Base-by-base conservation (phyloP, 2,797 vertebrate genomes). In the Spea hammondii region DNA sequence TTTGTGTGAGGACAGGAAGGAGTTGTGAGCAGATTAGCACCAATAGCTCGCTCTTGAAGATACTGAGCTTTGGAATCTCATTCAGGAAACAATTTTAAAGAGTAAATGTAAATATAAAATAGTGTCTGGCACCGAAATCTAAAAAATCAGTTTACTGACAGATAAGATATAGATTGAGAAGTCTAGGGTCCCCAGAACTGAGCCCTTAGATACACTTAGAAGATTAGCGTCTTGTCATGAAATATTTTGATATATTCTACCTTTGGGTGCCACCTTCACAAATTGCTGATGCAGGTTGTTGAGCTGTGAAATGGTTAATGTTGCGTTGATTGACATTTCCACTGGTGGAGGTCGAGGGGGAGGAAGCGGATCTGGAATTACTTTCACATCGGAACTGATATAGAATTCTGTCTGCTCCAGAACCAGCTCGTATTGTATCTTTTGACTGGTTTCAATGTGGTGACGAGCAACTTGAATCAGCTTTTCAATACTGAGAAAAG, bases 391-490 rank as follows among this genome's bases (percentile, higher is more conserved):
- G 0, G 87, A 87, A 44, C 90, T 93, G 64, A 98, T 83, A 70
- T 90, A 96, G 88, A 98, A 96, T 45, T 94, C 92, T 44, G 85
- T 89, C 57, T 91, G 80, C 85, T 89, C 91, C 88, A 98, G 89
- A 60, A 89, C 87, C 14, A 98, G 87, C 83, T 96, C 88, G n/a
- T 93, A 85, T 6, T 91, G 86, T 67, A 98, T 91, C 86, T 89
- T 93, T 66, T 85, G 84, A 13, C 86, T 89, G 59, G 85, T 86
- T 89, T 97, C 95, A 77, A 97, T 95, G 86, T 96, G 90, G 74
- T 93, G 88, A 32, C 89, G 86, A 62, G 91, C 90, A 79, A 97
- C 85, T 10, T 93, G 90, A 7, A 88, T 76, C 72, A 98, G 87
- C 69, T 94, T 92, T 64, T 96, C 92, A 83, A 98, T 88, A 83